Evolutionary conservation across 1,140 invertebrate species (phyloP), one percentile per base, ranked within the genome.

Genomic region (Dinothrombium tinctorium): DNA sequence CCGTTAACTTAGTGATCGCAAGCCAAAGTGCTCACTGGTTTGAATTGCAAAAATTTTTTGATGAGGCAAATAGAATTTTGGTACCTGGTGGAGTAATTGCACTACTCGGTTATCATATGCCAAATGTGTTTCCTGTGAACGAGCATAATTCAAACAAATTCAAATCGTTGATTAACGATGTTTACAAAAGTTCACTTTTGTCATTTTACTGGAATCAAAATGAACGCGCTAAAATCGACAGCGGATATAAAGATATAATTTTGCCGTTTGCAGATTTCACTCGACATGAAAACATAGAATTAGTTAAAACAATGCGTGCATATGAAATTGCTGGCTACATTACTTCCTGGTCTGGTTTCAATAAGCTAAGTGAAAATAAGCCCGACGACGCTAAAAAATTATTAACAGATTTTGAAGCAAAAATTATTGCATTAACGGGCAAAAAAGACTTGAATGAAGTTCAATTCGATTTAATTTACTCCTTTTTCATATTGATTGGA

Each of bases 21-120:
- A 51, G 49, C 6, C 51, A 54, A 17, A 50, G 53, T 11, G 26
- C 55, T 12, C 58, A 59, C 41, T 59, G 55, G 56, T 47, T 59
- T 23, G 48, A 57, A 28, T 19, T 41, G 6, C 35, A 44, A 9
- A 48, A 45, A 41, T 58, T 59, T 37, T 58, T 50, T 37, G 26
- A 21, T n/a, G 57, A 59, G 45, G 51, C 52, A 0, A 31, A 43
- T 25, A 42, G 55, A 38, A 33, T 57, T 17, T 37, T 59, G 5
- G 42, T 45, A 26, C 54, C 55, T 9, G 49, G 50, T 24, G 58
- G 56, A 15, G 48, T 53, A 6, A 21, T 59, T 6, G 54, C 54
- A 12, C 48, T 48, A 1, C 55, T 51, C 40, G 51, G 49, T 8
- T 54, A 55, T 43, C 12, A 15, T 36, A 20, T 37, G n/a, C 41